These are phyloP conservation scores for Imbricaverruca yamaguchii DNA, from an alignment of 2,888 invertebrate species.

Conservation along the genomic window DNA sequence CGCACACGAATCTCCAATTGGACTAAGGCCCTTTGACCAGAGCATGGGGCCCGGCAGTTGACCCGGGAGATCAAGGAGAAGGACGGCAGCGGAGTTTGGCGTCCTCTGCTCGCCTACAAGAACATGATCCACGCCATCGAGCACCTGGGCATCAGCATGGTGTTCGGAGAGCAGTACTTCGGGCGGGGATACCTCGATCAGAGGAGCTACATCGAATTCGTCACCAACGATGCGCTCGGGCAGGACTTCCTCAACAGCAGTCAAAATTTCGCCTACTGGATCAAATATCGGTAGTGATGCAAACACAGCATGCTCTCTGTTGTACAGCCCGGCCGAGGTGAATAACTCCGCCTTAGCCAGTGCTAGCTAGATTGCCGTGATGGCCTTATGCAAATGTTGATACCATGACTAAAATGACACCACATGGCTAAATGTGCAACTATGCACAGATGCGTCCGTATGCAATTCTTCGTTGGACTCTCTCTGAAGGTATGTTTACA, in stretches of 20 bases:
- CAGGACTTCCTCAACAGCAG: conserved; percentile 29
- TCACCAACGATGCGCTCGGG: conserved; percentile 30
- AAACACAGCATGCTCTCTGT: no score
- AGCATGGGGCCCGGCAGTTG: conserved; percentile 23
- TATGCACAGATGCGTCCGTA: no score
- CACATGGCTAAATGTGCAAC: no score
- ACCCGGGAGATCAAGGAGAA: conserved; percentile 31
- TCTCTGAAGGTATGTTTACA: no score
- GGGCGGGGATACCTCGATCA: conserved; percentile 30
- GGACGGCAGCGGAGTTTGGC: conserved; percentile 28
- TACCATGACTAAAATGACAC: no score
- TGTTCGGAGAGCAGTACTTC: conserved; percentile 38
- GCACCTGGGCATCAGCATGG: conserved; percentile 44
- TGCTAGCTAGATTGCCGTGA: no score
- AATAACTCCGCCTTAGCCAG: no score
- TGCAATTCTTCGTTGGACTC: no score
- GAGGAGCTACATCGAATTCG: conserved; percentile 28
- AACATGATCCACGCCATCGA: conserved; percentile 45
- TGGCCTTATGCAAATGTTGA: no score
- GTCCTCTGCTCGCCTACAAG: conserved; percentile 45
- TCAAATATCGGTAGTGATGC: conserved; percentile 26
- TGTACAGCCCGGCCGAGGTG: no score
- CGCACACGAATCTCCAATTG: no score
- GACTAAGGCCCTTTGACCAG: no score
- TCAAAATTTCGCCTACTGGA: conserved; percentile 29